phyloP scores from a whole-genome alignment of 2,888 invertebrate genomes.

The Ryuthela nishihirai region DNA sequence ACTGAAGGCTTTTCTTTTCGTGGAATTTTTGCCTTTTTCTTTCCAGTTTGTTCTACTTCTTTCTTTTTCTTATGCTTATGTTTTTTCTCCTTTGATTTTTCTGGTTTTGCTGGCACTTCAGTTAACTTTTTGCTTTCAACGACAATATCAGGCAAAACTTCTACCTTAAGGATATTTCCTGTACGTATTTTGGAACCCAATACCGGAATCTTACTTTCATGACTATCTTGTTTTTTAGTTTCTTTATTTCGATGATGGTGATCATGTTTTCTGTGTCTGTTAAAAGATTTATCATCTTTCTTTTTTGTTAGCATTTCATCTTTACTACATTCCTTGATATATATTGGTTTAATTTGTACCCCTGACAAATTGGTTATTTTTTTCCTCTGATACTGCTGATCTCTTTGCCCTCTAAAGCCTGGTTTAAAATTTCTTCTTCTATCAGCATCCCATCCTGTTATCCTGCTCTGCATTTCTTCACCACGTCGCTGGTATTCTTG shows the following conservation, averaged over 20 bases:
- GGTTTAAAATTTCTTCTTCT: conserved; percentile 24
- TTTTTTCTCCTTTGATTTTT: conserved; percentile 54
- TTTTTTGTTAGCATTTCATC: conserved; percentile 45
- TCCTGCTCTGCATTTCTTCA: conserved; percentile 42
- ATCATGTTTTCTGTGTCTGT: conserved; percentile 49
- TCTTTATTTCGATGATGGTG: conserved; percentile 41
- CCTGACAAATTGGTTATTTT: background rate
- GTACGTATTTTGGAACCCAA: conserved; percentile 4
- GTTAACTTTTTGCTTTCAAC: conserved; percentile 1
- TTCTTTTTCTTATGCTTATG: conserved; percentile 48
- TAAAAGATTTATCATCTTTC: conserved; percentile 50
- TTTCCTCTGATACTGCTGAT: background rate
- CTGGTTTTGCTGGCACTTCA: conserved; percentile 5
- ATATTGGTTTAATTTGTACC: background rate
- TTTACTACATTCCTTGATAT: background rate
- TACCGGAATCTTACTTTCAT: conserved; percentile 45
- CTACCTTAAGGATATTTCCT: conserved; percentile 11
- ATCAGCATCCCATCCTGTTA: conserved; percentile 45
- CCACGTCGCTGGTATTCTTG: conserved; percentile 17
- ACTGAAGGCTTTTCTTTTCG: conserved; percentile 49
- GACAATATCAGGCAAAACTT: conserved; percentile 4
- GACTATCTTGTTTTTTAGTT: conserved; percentile 51
- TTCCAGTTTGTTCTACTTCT: conserved; percentile 57
- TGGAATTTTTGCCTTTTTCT: conserved; percentile 56
- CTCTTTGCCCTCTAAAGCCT: conserved; percentile 11